Percentiles rank a stretch among this genome's conserved stretches.
These are phyloP conservation scores for Poeciliopsis turrubarensis DNA, from an alignment of 2,113 vertebrate species.

Conservation along the genomic window DNA sequence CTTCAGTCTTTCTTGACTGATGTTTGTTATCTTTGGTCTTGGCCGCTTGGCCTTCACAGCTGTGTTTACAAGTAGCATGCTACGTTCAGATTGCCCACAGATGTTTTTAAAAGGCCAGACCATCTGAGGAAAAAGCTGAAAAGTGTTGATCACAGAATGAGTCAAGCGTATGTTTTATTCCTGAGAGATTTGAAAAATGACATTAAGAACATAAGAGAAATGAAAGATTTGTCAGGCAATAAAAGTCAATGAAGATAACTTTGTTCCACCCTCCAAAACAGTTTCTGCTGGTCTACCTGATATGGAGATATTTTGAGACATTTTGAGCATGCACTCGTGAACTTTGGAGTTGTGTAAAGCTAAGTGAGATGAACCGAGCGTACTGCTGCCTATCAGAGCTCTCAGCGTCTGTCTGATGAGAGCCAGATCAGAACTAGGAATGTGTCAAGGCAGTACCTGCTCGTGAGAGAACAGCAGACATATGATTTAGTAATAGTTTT, in stretches of 20 bases:
- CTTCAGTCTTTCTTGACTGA: slow-evolving; percentile 36
- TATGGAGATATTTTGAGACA: slow-evolving; percentile 30
- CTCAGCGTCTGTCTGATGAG: slow-evolving; percentile 55
- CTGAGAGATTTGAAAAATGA: not conserved
- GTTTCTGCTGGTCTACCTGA: slow-evolving; percentile 8
- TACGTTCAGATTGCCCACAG: slow-evolving; percentile 63
- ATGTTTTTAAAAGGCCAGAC: slow-evolving; percentile 48
- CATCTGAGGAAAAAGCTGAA: slow-evolving; percentile 27
- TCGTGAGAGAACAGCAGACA: slow-evolving; percentile 11
- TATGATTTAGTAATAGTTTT: not conserved
- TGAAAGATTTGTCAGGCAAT: not conserved
- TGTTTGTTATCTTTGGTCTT: slow-evolving; percentile 48
- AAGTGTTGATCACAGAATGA: slow-evolving; percentile 2
- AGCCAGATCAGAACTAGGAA: slow-evolving; percentile 70
- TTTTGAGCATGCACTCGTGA: slow-evolving; percentile 28
- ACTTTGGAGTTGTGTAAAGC: slow-evolving; percentile 47
- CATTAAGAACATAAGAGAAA: not conserved
- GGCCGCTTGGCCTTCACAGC: slow-evolving; percentile 57
- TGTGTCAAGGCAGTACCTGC: slow-evolving; percentile 52
- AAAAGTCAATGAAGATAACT: no score
- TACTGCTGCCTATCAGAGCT: slow-evolving; percentile 63
- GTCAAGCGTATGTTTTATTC: slow-evolving; percentile 14
- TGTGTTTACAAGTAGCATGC: slow-evolving; percentile 66
- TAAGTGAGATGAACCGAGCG: slow-evolving; percentile 52
- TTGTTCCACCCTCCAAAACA: not conserved